phyloP scores from a whole-genome alignment of 2,888 invertebrate species.

The Tachystola acroxantha region DNA sequence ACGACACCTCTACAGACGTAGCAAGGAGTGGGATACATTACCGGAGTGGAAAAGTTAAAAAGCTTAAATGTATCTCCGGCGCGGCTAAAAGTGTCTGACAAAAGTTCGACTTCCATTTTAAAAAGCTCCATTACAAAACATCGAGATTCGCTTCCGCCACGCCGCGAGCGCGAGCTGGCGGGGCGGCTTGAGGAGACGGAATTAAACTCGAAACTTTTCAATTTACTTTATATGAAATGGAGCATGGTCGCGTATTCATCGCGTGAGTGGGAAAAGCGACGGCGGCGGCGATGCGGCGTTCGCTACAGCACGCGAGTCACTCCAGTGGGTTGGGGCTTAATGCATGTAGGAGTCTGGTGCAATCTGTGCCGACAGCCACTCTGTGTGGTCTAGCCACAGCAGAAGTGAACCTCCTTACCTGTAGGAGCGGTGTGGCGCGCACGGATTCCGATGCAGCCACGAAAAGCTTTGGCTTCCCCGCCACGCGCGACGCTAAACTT shows the following conservation, averaged over 20 bases:
- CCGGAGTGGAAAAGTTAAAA: slow-evolving; percentile 78
- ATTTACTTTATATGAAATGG: slow-evolving; percentile 68
- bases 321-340: background rate
- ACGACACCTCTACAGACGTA: slow-evolving; percentile 62
- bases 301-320: background rate
- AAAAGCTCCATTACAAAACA: slow-evolving; percentile 79
- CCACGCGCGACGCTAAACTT: slow-evolving; percentile 60
- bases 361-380: background rate
- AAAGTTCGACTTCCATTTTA: slow-evolving; percentile 79
- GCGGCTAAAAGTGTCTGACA: slow-evolving; percentile 78
- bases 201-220: slow-evolving; percentile 71
- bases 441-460: slow-evolving; percentile 32
- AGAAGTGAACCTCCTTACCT: background rate
- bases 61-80: slow-evolving; percentile 78
- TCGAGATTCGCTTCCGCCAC: slow-evolving; percentile 76
- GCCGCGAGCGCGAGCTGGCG: slow-evolving; percentile 60
- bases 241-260: slow-evolving; percentile 37
- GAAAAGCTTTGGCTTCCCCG: slow-evolving; percentile 36
- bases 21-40: slow-evolving; percentile 73
- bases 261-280: background rate
- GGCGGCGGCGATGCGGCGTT: background rate
- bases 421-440: slow-evolving; percentile 15
- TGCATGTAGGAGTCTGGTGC: background rate
- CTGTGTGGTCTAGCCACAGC: background rate
- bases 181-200: slow-evolving; percentile 56